Percentiles rank a stretch among this genome's conserved stretches.
Conservation (phyloP, 2,113 vertebrate genomes). For the Hemiscyllium ocellatum region DNA sequence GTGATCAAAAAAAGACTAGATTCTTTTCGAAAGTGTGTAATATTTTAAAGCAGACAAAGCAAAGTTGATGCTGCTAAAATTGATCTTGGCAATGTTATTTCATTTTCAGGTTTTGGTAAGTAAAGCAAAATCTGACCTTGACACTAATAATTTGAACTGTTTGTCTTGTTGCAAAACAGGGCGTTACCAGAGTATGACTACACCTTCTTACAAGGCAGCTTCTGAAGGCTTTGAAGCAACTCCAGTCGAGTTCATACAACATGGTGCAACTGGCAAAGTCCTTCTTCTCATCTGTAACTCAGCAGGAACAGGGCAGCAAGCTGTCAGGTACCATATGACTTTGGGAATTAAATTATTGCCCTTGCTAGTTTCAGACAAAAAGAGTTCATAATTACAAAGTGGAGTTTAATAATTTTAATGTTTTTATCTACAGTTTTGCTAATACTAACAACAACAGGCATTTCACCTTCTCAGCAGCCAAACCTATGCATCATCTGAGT, state of each 20-base stretch:
- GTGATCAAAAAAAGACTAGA: background rate
- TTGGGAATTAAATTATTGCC: background rate
- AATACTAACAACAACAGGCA: background rate
- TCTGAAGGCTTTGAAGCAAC: conserved; percentile 44
- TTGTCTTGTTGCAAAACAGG: background rate
- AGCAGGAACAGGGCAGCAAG: conserved; percentile 61
- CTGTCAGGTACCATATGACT: conserved; percentile 61
- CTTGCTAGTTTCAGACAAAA: background rate
- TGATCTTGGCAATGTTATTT: background rate
- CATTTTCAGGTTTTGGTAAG: background rate
- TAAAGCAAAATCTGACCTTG: background rate
- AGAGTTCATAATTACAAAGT: background rate
- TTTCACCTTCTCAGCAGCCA: background rate
- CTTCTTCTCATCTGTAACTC: conserved; percentile 80
- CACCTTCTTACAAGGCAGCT: conserved; percentile 43
- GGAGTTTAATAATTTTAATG: background rate
- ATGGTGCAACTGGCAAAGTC: conserved; percentile 55
- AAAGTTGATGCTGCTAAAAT: background rate
- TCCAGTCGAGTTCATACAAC: conserved; percentile 64
- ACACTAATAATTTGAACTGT: background rate
- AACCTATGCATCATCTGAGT: too few species aligned
- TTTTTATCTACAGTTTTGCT: background rate
- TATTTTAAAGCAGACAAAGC: background rate
- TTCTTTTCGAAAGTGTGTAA: background rate
- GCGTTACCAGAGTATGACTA: background rate